Conservation (phyloP, 2,888 invertebrate species). For the Taenaris catops region DNA sequence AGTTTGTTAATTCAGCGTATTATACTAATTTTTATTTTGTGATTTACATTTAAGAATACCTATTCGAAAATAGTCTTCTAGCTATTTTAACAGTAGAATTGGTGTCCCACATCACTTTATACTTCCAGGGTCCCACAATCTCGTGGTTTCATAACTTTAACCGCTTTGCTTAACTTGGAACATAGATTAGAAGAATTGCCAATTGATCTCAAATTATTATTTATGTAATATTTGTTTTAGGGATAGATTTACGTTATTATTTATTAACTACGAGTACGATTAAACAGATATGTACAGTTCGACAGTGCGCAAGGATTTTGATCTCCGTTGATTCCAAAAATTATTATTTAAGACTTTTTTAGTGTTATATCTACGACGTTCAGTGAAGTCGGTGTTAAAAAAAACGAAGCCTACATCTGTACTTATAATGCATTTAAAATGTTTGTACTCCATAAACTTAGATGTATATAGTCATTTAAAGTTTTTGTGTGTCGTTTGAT, state of each 20-base stretch:
- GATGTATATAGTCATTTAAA: too few species aligned
- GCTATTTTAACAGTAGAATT: too few species aligned
- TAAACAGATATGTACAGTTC: slow-evolving; percentile 10
- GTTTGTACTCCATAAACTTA: slow-evolving; percentile 7
- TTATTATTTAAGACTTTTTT: slow-evolving; percentile 45
- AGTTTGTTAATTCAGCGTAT: too few species aligned
- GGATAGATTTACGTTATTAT: slow-evolving; percentile 64
- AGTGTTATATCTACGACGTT: slow-evolving; percentile 9
- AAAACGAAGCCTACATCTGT: background rate
- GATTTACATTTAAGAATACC: too few species aligned
- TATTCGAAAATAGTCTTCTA: too few species aligned
- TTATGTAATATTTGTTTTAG: slow-evolving; percentile 53
- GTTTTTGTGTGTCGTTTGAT: slow-evolving; percentile 16
- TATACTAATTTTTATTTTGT: too few species aligned
- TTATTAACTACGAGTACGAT: slow-evolving; percentile 39
- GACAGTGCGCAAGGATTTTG: slow-evolving; percentile 33
- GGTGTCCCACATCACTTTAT: too few species aligned
- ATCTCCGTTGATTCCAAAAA: slow-evolving; percentile 62
- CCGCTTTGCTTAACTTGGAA: too few species aligned
- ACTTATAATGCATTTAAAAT: slow-evolving; percentile 2
- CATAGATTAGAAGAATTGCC: slow-evolving; percentile 46
- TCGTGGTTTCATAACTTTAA: too few species aligned
- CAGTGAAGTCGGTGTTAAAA: background rate
- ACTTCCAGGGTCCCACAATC: too few species aligned
- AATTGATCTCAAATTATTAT: slow-evolving; percentile 77